Conservation (phyloP, 2,888 invertebrate genomes). For the Ametastegia equiseti region DNA sequence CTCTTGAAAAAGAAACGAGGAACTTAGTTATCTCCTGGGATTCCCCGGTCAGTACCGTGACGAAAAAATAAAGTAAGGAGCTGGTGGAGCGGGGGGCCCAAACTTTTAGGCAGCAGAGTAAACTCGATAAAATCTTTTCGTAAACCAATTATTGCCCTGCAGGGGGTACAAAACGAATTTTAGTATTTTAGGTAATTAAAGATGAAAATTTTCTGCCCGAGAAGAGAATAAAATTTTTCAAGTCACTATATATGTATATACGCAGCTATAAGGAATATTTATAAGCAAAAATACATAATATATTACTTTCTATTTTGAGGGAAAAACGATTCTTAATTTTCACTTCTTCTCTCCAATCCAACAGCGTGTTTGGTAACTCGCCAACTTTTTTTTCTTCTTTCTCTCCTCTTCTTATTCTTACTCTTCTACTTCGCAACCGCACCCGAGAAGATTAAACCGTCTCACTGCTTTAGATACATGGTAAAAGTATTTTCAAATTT, state of each 20-base stretch:
- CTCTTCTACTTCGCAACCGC: too few relatives aligned
- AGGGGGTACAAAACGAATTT: neutral
- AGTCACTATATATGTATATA: too few relatives aligned
- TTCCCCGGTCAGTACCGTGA: slow-evolving; percentile 35
- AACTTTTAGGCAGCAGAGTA: slow-evolving; percentile 7
- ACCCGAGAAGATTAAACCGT: slow-evolving; percentile 31
- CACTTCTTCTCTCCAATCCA: neutral
- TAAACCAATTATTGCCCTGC: slow-evolving; percentile 1
- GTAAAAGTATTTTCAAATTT: slow-evolving; percentile 36
- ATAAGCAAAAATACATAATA: neutral
- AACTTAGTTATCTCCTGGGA: slow-evolving; percentile 39
- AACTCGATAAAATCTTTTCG: slow-evolving; percentile 7
- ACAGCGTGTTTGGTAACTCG: neutral
- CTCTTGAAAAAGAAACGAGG: neutral
- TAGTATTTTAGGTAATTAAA: slow-evolving; percentile 4
- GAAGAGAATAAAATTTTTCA: too few relatives aligned
- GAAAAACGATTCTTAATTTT: slow-evolving; percentile 37
- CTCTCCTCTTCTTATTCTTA: too few relatives aligned
- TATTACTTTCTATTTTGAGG: neutral
- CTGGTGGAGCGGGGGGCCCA: neutral
- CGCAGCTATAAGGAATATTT: too few relatives aligned
- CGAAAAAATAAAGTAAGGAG: slow-evolving; percentile 20
- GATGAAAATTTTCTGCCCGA: neutral
- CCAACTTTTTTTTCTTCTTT: neutral
- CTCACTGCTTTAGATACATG: neutral